Base-by-base conservation (phyloP, 2,113 vertebrate species). In the Hucho hucho region DNA sequence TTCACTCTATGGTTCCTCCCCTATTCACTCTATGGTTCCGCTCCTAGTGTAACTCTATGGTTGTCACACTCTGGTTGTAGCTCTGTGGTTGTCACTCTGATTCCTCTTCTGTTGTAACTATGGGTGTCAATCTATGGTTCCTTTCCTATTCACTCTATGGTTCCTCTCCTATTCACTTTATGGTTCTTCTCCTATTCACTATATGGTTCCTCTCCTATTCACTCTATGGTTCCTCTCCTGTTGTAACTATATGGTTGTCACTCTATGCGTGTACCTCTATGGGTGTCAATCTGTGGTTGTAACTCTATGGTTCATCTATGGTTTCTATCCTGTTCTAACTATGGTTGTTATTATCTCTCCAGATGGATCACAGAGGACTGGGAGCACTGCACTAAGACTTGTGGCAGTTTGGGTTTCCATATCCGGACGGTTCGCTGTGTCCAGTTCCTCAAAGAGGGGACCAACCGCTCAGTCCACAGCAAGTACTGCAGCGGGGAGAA, bases 321-420 rank as follows among this genome's bases (percentile, higher is more conserved):
- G 16, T 3, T 18, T 16, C 37, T 43, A 13, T 53, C 49, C 49
- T 53, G 49, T 53, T 53, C 12, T 53, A 53, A 53, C 9, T 43
- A n/a, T 65, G 25, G 11, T 26, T n/a, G 0, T 65, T 37, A 53
- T 37, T 25, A 20, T 76, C 46, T 58, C 2, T 65, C 3, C 85
- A 99, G 98, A 64, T 99, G 98, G 98, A 91, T 91, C 4, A 85
- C 95, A 0, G 97, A 98, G 0, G 96, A 95, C 3, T 99, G 98
- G 98, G 97, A 99, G 12, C 91, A 98, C 64, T 99, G 98, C 75
- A 95, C 96, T n/a, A 96, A 94, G 81, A 96, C 95, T 58, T 99
- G 98, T 0, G 95, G 98, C 64, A 93, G 68, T 22, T 94, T 96
- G 0, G 97, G 98, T 32, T 97, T 95, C 59, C 97, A 99, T 89